Base-by-base conservation (phyloP, 2,797 vertebrate species). In the Meda fulgida region DNA sequence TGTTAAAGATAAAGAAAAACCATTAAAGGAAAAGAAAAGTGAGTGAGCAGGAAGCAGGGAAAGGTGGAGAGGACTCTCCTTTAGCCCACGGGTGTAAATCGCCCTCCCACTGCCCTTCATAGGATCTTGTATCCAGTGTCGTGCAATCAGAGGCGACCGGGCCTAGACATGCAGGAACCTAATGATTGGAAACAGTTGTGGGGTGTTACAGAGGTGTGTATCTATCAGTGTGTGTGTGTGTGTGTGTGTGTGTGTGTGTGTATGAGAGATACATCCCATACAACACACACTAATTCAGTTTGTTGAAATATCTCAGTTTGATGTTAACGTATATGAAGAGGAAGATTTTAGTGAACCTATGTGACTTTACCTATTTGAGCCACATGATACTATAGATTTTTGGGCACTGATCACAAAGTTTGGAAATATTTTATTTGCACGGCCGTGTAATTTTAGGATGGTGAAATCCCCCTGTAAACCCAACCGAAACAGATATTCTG, bases 121-220 rank as follows among this genome's bases (percentile, higher is more conserved):
- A 90, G 89, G 92, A 93, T 93, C 93, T 92, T 92, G 90, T 94
- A 94, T 95, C 88, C 92, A 92, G 88, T 89, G 86, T 91, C 92
- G 92, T 94, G 94, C 94, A 95, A 94, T 94, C 94, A 95, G 93
- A 93, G 93, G 91, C 92, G 88, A 91, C 91, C 85, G 91, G 93
- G 92, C 93, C 93, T 93, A 96, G 95, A 96, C 95, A 93, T 90
- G 90, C 94, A 95, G 95, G 95, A 96, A 96, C 94, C 95, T 95
- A 92, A 93, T 95, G 95, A 96, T 96, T 96, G 92, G 93, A 96
- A 96, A 94, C 95, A 96, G 93, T 95, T 95, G 95, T 95, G 94
- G 91, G 87, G 92, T 92, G 93, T 94, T 88, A 78, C 43, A 63
- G 83, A 85, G 77, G 81, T 86, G 73, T 85, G 86, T 83, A 84